Evolutionary conservation across 2,888 invertebrate species (phyloP).

Genomic region (Meteorus colon): DNA sequence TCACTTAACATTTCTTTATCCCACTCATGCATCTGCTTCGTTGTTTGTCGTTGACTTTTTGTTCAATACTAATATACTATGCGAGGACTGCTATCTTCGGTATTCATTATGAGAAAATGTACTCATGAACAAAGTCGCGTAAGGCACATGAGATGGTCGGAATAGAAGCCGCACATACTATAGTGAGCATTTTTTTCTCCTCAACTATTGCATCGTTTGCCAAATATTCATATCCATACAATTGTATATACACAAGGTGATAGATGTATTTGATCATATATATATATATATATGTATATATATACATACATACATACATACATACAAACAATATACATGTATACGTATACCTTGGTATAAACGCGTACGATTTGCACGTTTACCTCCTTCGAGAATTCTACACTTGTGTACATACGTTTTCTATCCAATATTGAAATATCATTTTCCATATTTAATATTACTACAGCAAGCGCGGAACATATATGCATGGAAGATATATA

Average conservation of each 20-base stretch:
- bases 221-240: neutral
- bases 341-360: slow-evolving; percentile 19
- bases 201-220: neutral
- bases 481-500: slow-evolving; percentile 35
- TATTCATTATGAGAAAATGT: neutral
- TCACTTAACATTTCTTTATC: no score
- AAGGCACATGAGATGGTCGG: neutral
- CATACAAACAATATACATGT: neutral
- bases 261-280: neutral
- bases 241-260: neutral
- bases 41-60: neutral
- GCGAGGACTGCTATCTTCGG: neutral
- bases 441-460: slow-evolving; percentile 63
- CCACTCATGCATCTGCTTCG: no score
- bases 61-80: neutral
- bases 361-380: slow-evolving; percentile 34
- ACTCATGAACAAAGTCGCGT: neutral
- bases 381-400: slow-evolving; percentile 3
- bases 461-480: slow-evolving; percentile 53
- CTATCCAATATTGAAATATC: slow-evolving; percentile 65
- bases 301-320: neutral
- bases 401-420: slow-evolving; percentile 53
- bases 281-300: neutral
- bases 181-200: neutral
- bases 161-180: neutral